phyloP scores from a whole-genome alignment of 2,113 vertebrate species.

The Hassar affinis region DNA sequence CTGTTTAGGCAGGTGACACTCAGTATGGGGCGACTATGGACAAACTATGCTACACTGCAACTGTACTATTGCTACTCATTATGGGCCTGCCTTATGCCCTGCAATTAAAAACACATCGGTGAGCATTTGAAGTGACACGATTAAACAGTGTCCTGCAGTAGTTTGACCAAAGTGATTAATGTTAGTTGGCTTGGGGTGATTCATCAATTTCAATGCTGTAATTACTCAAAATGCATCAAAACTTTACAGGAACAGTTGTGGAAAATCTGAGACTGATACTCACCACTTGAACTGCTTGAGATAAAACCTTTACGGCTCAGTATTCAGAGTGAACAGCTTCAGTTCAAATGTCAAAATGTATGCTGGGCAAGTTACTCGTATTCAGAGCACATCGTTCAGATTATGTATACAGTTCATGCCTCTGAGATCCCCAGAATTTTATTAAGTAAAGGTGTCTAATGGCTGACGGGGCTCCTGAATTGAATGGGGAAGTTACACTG shows the following conservation, averaged over 20 bases:
- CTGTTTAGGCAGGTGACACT: constrained; percentile 47
- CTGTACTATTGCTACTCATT: not conserved
- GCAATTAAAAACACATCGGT: not conserved
- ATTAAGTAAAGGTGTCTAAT: not conserved
- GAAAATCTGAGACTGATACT: not conserved
- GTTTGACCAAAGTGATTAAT: constrained; percentile 1
- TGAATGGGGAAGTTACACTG: no score
- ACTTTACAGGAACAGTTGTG: not conserved
- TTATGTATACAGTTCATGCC: not conserved
- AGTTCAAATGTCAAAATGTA: not conserved
- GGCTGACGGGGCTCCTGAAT: no score
- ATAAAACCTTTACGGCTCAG: not conserved
- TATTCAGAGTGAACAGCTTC: not conserved
- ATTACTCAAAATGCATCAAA: not conserved
- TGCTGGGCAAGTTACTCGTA: not conserved
- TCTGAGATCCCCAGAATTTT: not conserved
- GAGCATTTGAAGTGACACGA: not conserved
- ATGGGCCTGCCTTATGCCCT: not conserved
- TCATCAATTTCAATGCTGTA: not conserved
- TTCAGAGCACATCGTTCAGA: not conserved
- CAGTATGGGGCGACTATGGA: constrained; percentile 13
- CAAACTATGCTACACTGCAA: constrained; percentile 1
- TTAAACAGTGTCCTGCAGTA: not conserved
- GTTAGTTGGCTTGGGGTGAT: not conserved
- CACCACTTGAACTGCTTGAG: not conserved